Evolutionary conservation across 2,113 vertebrate genomes (phyloP).

Genomic region (Pleuronectes platessa): DNA sequence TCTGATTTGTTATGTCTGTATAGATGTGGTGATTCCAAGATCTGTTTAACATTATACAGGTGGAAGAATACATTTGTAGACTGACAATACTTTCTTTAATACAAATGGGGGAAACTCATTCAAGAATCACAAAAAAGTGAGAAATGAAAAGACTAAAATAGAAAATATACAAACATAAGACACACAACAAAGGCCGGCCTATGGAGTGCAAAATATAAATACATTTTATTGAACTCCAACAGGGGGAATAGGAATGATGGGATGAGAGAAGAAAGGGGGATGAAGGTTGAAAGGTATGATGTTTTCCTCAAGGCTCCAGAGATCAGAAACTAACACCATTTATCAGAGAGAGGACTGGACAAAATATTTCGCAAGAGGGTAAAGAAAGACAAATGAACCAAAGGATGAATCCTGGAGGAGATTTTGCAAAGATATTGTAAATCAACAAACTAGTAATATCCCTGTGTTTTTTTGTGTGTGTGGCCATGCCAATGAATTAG

Average conservation of each 20-base stretch:
- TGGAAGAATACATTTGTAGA: too few species aligned
- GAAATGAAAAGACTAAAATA: not conserved
- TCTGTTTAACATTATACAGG: too few species aligned
- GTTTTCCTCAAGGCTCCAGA: constrained; percentile 18
- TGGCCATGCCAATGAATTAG: constrained; percentile 17
- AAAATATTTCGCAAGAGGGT: constrained; percentile 4
- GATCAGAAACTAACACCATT: constrained; percentile 35
- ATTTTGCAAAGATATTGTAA: not conserved
- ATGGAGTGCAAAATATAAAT: not conserved
- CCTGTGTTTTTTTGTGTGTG: not conserved
- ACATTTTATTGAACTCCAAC: not conserved
- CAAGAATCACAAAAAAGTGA: too few species aligned
- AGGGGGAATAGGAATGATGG: not conserved
- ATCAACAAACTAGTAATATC: not conserved
- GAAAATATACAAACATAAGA: not conserved
- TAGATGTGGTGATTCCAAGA: too few species aligned
- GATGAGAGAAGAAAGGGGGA: not conserved
- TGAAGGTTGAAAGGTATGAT: constrained; percentile 6
- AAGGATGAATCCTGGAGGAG: constrained; percentile 11
- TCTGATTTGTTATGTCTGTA: too few species aligned
- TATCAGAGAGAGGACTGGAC: constrained; percentile 17
- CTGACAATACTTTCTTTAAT: too few species aligned
- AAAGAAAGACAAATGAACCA: constrained; percentile 5
- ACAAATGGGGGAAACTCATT: too few species aligned
- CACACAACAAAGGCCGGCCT: too few species aligned